These are phyloP conservation scores for Cephus nigrinus DNA, from an alignment of 2,888 invertebrate species.

Conservation along the genomic window DNA sequence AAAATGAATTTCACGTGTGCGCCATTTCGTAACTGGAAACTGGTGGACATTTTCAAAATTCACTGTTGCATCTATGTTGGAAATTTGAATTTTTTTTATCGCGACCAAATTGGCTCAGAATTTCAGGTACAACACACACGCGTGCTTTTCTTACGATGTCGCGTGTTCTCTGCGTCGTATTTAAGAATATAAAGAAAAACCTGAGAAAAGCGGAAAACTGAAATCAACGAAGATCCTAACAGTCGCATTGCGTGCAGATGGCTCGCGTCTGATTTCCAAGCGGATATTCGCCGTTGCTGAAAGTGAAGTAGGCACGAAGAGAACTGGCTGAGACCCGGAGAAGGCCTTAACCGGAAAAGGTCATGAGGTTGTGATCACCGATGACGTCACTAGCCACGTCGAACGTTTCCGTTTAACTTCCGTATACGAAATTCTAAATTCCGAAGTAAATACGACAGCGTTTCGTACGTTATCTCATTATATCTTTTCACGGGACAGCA, in stretches of 20 bases:
- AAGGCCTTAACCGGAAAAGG: background rate
- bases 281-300: conserved; percentile 2
- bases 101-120: background rate
- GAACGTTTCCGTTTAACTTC: background rate
- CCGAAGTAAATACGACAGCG: background rate
- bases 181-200: background rate
- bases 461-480: background rate
- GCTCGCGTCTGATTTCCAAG: conserved; percentile 47
- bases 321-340: background rate
- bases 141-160: background rate
- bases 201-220: background rate
- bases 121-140: background rate
- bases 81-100: no score
- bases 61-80: background rate
- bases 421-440: background rate
- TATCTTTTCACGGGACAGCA: background rate
- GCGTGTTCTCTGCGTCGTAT: background rate
- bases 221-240: conserved; percentile 31
- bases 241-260: conserved; percentile 50
- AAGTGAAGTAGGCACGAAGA: background rate
- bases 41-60: background rate
- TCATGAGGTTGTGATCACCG: background rate
- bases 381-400: background rate
- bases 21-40: background rate
- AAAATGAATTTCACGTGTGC: background rate